Percentiles rank a stretch among this genome's conserved stretches.
These are phyloP conservation scores for Tachysurus fulvidraco DNA, from an alignment of 2,113 vertebrate genomes.

Conservation along the genomic window DNA sequence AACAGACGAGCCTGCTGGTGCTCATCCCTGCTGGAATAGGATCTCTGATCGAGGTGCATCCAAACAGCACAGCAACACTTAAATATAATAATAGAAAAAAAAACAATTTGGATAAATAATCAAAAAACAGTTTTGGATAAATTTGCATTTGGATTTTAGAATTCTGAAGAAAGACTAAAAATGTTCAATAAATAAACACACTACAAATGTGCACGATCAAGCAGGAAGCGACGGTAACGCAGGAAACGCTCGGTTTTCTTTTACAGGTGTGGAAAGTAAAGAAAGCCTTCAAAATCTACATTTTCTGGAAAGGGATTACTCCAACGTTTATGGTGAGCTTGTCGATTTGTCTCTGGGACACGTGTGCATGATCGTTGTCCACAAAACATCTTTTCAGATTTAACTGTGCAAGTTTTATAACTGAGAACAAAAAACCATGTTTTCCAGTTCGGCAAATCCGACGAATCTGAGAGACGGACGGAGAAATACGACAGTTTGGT, in stretches of 20 bases:
- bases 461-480: slow-evolving; percentile 88
- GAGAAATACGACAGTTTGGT: slow-evolving; percentile 96
- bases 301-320: slow-evolving; percentile 82
- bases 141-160: background rate
- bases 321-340: slow-evolving; percentile 81
- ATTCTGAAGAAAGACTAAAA: background rate
- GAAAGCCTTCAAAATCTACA: slow-evolving; percentile 92
- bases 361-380: background rate
- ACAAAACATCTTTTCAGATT: background rate
- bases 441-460: slow-evolving; percentile 85
- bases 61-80: background rate
- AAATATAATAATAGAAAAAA: background rate
- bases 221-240: background rate
- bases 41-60: slow-evolving; percentile 88
- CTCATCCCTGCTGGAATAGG: slow-evolving; percentile 92
- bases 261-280: slow-evolving; percentile 94
- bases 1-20: slow-evolving; percentile 94
- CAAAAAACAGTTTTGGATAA: too few species aligned
- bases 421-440: background rate
- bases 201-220: background rate
- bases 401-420: background rate
- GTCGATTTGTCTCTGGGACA: background rate
- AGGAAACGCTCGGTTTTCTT: background rate
- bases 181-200: background rate
- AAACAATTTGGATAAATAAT: background rate